These are phyloP conservation scores for Ormyrus nitidulus DNA, from an alignment of 2,888 invertebrate species.

Conservation along the genomic window DNA sequence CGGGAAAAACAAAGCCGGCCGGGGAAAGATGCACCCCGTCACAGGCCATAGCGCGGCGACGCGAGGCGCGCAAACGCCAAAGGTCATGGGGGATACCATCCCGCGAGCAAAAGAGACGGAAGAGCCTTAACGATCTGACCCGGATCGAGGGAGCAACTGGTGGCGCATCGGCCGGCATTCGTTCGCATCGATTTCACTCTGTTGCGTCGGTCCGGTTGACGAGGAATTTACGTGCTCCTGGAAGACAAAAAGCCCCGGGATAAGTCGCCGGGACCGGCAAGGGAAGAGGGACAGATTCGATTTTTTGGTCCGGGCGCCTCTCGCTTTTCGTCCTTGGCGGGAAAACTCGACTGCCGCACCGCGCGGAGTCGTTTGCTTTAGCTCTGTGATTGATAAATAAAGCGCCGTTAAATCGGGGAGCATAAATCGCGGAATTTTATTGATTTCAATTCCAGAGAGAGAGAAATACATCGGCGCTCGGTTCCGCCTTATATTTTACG, in stretches of 20 bases:
- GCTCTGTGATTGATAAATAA: too few species aligned
- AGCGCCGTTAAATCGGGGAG: too few species aligned
- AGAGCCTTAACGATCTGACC: conserved; percentile 34
- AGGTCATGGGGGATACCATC: background rate
- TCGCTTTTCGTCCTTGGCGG: background rate
- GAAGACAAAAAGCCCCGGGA: background rate
- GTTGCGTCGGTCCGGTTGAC: conserved; percentile 37
- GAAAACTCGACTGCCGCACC: too few species aligned
- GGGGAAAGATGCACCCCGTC: background rate
- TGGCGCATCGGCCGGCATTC: conserved; percentile 38
- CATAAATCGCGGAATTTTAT: too few species aligned
- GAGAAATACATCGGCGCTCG: too few species aligned
- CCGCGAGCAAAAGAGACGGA: background rate
- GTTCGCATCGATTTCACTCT: conserved; percentile 41
- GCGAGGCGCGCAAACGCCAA: background rate
- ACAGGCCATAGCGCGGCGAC: background rate
- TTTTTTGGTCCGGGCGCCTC: background rate
- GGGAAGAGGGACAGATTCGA: background rate
- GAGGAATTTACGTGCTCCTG: conserved; percentile 4
- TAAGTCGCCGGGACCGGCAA: background rate
- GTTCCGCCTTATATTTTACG: too few species aligned
- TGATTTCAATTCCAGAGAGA: too few species aligned
- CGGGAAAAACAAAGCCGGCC: background rate
- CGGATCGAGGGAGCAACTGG: conserved; percentile 43
- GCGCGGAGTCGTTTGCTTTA: too few species aligned